Percentiles rank a stretch among this genome's conserved stretches.
Evolutionary conservation across 2,113 vertebrate species (phyloP).

Genomic region (Maccullochella peelii): DNA sequence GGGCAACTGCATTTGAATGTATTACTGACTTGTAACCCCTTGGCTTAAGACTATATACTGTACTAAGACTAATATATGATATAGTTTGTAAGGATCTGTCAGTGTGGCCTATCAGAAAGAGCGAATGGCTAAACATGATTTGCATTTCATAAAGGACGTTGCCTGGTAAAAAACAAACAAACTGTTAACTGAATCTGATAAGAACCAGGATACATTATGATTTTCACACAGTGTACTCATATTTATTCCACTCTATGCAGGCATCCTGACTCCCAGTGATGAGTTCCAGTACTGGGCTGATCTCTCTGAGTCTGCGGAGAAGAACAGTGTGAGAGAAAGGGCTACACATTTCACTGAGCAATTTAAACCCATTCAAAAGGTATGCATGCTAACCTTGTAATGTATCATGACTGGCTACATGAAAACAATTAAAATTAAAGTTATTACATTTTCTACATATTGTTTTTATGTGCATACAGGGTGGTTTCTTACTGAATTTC

Average conservation of each 20-base stretch:
- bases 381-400: constrained; percentile 48
- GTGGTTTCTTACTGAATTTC: neutral
- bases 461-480: neutral
- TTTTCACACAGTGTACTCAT: neutral
- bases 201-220: neutral
- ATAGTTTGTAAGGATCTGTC: neutral
- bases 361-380: constrained; percentile 91
- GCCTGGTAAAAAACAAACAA: neutral
- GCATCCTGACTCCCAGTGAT: constrained; percentile 92
- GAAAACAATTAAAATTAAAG: neutral
- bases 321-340: constrained; percentile 87
- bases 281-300: constrained; percentile 96
- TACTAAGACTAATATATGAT: neutral
- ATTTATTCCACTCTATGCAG: constrained; percentile 71
- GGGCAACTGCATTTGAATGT: no score
- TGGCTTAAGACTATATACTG: neutral
- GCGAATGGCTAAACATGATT: neutral
- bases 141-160: neutral
- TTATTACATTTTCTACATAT: neutral
- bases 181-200: neutral
- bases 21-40: neutral
- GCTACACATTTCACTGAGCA: constrained; percentile 89
- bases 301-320: constrained; percentile 85
- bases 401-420: neutral
- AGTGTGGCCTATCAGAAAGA: neutral